Base-by-base conservation (phyloP, 2,888 invertebrate genomes). In the Rotaria magnacalcarata region DNA sequence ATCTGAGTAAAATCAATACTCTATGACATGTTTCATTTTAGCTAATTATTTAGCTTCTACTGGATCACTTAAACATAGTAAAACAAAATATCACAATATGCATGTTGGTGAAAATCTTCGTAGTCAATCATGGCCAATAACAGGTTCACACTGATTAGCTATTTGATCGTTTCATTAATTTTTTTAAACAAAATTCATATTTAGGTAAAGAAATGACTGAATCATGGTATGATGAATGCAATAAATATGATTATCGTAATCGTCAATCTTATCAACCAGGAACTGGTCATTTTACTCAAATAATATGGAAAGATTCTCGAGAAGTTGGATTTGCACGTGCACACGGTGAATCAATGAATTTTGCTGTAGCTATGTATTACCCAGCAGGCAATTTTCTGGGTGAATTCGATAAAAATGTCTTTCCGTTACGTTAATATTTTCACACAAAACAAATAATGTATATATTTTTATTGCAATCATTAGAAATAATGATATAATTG, bases 271-370 rank as follows among this genome's bases (percentile, higher is more conserved):
- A 56, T 56, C 75, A 80, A 80, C 43, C 56, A 1, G n/a, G 41
- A 47, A 84, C 85, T 58, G 85, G 85, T 24, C 85, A 85, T 85
- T 85, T 85, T 85, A 85, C 85, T 16, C 85, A 85, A 84, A 50
- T 85, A 8, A 60, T 85, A 27, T 85, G 85, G 85, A 85, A 85
- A 47, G 50, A 47, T 27, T 84, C 84, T 14, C 47, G 58, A 43
- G 84, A 74, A 85, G 43, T 85, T 24, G 85, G 85, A 16, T 85
- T 74, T 47, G 85, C 67, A 27, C 67, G 34, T 14, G 67, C 67
- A 67, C 19, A 67, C 19, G 34, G 67, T 41, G 7, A 16, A 2
- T 34, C 67, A 67, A 67, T 67, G 67, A 67, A 27, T 34, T 41
- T 67, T 19, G 67, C 34, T 34, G 67, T 67, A 16, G 67, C 34